These are phyloP conservation scores for Lophura nycthemera DNA, from an alignment of 2,113 vertebrate genomes.

Conservation along the genomic window DNA sequence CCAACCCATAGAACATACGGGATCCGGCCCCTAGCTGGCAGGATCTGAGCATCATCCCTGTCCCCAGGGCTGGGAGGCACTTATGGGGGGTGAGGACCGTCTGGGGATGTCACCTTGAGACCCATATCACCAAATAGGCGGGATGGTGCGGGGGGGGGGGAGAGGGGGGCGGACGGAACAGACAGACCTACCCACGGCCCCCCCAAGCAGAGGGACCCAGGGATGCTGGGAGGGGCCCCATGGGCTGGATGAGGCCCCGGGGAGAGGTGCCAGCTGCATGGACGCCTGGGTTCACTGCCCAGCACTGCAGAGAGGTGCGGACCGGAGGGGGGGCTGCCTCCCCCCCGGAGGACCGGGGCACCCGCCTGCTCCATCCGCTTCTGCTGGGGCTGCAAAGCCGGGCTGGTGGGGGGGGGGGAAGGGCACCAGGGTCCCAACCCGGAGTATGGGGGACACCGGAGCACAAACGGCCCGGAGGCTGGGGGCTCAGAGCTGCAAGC, in stretches of 20 bases:
- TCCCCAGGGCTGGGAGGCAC: background rate
- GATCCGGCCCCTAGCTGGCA: background rate
- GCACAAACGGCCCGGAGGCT: fast-evolving
- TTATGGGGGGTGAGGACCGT: background rate
- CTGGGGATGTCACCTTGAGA: background rate
- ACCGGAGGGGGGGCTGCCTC: fast-evolving
- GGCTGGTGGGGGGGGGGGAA: background rate
- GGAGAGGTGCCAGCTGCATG: conserved; percentile 42
- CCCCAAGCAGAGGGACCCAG: background rate
- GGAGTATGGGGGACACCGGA: background rate
- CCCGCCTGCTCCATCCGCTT: background rate
- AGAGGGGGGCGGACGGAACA: background rate
- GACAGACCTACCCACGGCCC: background rate
- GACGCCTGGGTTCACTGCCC: conserved; percentile 38
- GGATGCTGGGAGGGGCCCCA: conserved; percentile 31
- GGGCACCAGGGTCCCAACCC: fast-evolving
- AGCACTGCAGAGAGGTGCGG: conserved; percentile 52
- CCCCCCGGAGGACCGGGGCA: background rate
- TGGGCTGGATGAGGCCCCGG: background rate
- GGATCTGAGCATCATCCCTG: background rate
- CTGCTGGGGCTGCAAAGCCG: background rate
- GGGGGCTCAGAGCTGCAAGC: background rate
- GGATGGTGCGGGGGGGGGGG: fast-evolving
- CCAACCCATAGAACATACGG: background rate
- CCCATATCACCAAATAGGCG: background rate